Evolutionary conservation across 2,113 vertebrate genomes (phyloP).

Genomic region (Ceratotherium simum): DNA sequence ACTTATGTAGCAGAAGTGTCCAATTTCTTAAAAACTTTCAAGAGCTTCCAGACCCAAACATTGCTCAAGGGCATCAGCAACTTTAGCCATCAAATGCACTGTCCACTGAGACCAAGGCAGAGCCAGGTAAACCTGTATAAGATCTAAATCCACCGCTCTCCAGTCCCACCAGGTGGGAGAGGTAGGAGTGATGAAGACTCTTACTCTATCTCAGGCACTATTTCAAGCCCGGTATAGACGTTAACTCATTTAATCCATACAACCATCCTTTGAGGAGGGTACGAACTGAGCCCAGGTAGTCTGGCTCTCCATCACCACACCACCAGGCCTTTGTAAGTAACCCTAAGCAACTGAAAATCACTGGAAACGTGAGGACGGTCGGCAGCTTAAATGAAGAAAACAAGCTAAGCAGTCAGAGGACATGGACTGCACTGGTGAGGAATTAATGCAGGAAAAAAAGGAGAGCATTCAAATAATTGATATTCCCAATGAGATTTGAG

Average conservation of each 20-base stretch:
- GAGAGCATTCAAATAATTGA: background rate
- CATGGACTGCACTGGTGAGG: background rate
- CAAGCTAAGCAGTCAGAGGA: background rate
- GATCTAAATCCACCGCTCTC: background rate
- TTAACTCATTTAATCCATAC: background rate
- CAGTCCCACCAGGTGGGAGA: background rate
- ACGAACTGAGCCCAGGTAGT: background rate
- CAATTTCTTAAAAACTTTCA: constrained; percentile 12
- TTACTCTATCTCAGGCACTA: background rate
- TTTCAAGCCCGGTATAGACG: background rate
- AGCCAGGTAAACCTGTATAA: rapidly evolving
- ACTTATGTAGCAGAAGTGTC: background rate
- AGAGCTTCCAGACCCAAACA: background rate
- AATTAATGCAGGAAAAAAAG: background rate
- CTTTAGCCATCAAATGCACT: background rate
- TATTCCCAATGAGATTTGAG: background rate
- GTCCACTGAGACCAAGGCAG: background rate
- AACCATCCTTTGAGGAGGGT: background rate
- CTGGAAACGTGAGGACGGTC: background rate
- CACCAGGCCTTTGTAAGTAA: background rate
- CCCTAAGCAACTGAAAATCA: background rate
- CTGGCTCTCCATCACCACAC: background rate
- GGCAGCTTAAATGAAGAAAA: background rate
- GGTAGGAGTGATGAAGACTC: background rate
- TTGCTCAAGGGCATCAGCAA: background rate